These are phyloP conservation scores for Linyphia triangularis DNA, from an alignment of 2,888 invertebrate species.

Conservation along the genomic window DNA sequence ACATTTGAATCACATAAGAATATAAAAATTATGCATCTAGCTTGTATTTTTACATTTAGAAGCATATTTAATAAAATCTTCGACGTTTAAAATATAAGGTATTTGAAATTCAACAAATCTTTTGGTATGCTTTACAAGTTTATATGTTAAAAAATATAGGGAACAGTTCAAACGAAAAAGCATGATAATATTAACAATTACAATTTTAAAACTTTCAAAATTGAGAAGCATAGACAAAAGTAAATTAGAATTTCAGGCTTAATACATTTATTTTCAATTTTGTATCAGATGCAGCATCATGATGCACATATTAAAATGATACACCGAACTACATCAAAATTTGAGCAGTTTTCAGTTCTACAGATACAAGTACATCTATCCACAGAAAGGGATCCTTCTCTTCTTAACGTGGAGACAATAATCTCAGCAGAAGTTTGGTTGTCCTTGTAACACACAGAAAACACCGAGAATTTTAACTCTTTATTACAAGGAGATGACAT, in stretches of 20 bases:
- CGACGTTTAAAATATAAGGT: no score
- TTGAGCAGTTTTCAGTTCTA: slow-evolving; percentile 74
- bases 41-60: no score
- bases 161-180: no score
- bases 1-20: no score
- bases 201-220: background rate
- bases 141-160: no score
- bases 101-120: no score
- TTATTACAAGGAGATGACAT: slow-evolving; percentile 37
- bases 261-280: slow-evolving; percentile 4
- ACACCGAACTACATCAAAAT: slow-evolving; percentile 69
- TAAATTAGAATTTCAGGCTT: background rate
- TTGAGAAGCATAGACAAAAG: background rate
- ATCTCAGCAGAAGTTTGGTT: slow-evolving; percentile 23
- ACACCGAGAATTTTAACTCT: slow-evolving; percentile 37
- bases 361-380: slow-evolving; percentile 45
- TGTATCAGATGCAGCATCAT: slow-evolving; percentile 27
- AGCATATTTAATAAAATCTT: no score
- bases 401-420: slow-evolving; percentile 19
- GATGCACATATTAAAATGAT: slow-evolving; percentile 58
- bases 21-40: no score
- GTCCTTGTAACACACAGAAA: slow-evolving; percentile 48
- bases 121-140: no score
- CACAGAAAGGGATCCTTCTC: slow-evolving; percentile 5
- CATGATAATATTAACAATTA: background rate